Evolutionary conservation across 1,140 invertebrate species (phyloP).

Genomic region (Eumeta japonica): DNA sequence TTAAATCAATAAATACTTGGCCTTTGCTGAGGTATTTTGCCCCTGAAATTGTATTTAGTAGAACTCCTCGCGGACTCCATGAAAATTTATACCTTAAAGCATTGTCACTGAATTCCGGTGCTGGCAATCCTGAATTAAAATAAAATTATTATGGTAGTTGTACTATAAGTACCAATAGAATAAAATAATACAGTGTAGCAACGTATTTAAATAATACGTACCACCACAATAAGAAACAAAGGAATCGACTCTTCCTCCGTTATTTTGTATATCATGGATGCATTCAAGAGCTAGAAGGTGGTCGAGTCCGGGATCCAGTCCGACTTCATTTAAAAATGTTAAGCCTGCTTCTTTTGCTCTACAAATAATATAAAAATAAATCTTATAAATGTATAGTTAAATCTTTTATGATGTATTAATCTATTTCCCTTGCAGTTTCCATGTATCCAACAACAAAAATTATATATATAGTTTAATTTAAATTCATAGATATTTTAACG

Average conservation of each 20-base stretch:
- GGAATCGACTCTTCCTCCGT: slow-evolving; percentile 83
- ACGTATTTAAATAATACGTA: too few relatives aligned
- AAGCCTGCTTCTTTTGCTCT: slow-evolving; percentile 82
- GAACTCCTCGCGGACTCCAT: slow-evolving; percentile 90
- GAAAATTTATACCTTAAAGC: slow-evolving; percentile 97
- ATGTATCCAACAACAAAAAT: too few relatives aligned
- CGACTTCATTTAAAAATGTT: slow-evolving; percentile 91
- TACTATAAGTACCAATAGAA: too few relatives aligned
- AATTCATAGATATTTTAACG: too few relatives aligned
- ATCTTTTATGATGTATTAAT: too few relatives aligned
- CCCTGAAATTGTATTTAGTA: slow-evolving; percentile 84
- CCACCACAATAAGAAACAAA: slow-evolving; percentile 97
- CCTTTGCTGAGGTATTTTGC: slow-evolving; percentile 87
- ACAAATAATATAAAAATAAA: slow-evolving; percentile 19
- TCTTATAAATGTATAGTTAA: not conserved
- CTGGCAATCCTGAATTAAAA: slow-evolving; percentile 68
- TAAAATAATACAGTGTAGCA: too few relatives aligned
- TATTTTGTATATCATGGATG: slow-evolving; percentile 82
- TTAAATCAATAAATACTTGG: slow-evolving; percentile 63
- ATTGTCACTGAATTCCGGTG: slow-evolving; percentile 93
- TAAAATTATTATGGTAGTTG: too few relatives aligned
- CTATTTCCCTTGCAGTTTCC: too few relatives aligned
- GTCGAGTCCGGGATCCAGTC: slow-evolving; percentile 96
- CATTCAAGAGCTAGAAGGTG: slow-evolving; percentile 96
- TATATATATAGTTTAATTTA: too few relatives aligned